Conservation (phyloP, 2,113 vertebrate species). For the Gobio gobio region DNA sequence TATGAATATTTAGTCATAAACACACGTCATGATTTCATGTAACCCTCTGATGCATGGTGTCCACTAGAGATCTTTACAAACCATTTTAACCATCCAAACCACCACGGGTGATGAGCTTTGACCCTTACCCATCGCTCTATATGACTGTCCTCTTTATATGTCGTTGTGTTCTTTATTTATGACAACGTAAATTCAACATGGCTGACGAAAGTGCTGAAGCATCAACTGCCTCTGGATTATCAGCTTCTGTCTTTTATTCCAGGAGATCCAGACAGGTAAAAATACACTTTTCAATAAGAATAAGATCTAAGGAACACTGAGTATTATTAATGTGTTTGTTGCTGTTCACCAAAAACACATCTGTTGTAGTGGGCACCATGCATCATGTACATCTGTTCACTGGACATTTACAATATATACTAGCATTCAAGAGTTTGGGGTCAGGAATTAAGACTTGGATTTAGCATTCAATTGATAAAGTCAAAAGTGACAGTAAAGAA, state of each 20-base stretch:
- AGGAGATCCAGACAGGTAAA: constrained; percentile 6
- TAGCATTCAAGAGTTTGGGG: too few relatives aligned
- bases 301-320: background rate
- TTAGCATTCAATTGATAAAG: too few relatives aligned
- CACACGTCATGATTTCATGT: background rate
- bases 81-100: background rate
- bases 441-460: too few relatives aligned
- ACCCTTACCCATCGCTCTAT: background rate
- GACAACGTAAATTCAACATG: background rate
- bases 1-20: background rate
- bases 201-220: background rate
- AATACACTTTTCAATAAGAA: background rate
- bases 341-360: background rate
- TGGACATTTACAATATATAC: too few relatives aligned
- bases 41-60: constrained; percentile 17
- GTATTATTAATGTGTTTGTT: too few relatives aligned
- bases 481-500: too few relatives aligned
- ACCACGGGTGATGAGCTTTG: background rate
- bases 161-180: background rate
- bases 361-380: too few relatives aligned
- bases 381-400: too few relatives aligned
- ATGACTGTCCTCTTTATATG: background rate
- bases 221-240: background rate
- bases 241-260: constrained; percentile 6
- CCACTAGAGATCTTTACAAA: background rate